These are phyloP conservation scores for Psammodynastes pulverulentus DNA, from an alignment of 2,113 vertebrate genomes.

Conservation along the genomic window DNA sequence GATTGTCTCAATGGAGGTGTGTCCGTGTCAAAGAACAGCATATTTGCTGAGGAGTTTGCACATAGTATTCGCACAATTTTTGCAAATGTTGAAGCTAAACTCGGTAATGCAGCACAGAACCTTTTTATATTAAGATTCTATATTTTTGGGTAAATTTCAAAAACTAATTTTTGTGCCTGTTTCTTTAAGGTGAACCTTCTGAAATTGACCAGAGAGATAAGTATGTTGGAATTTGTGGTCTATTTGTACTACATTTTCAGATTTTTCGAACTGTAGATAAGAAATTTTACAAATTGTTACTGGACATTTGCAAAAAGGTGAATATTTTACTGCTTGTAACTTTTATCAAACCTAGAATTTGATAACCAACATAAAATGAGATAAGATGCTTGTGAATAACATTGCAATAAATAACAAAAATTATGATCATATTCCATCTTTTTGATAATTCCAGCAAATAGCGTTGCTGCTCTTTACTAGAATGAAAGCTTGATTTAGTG, in stretches of 20 bases:
- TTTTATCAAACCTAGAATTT: slow-evolving; percentile 17
- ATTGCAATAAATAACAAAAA: background rate
- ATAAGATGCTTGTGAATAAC: background rate
- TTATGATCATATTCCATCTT: background rate
- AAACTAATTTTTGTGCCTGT: slow-evolving; percentile 17
- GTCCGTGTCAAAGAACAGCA: slow-evolving; percentile 88
- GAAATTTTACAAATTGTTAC: slow-evolving; percentile 89
- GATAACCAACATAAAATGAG: background rate
- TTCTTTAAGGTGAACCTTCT: slow-evolving; percentile 87
- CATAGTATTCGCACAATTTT: slow-evolving; percentile 89
- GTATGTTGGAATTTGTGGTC: slow-evolving; percentile 86
- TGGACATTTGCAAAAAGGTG: slow-evolving; percentile 97
- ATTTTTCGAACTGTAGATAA: slow-evolving; percentile 95
- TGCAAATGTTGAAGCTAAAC: slow-evolving; percentile 86
- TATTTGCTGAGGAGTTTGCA: slow-evolving; percentile 95
- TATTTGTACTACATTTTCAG: slow-evolving; percentile 94
- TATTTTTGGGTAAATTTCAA: slow-evolving; percentile 24
- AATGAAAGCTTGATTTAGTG: background rate
- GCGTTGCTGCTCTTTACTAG: background rate
- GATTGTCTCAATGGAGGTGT: slow-evolving; percentile 86
- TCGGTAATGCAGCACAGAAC: slow-evolving; percentile 75
- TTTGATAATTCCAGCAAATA: background rate
- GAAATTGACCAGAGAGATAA: slow-evolving; percentile 98
- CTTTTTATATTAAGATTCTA: slow-evolving; percentile 35
- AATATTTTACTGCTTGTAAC: slow-evolving; percentile 40